Evolutionary conservation across 2,888 invertebrate genomes (phyloP).

Genomic region (Exephanes ischioxanthus): DNA sequence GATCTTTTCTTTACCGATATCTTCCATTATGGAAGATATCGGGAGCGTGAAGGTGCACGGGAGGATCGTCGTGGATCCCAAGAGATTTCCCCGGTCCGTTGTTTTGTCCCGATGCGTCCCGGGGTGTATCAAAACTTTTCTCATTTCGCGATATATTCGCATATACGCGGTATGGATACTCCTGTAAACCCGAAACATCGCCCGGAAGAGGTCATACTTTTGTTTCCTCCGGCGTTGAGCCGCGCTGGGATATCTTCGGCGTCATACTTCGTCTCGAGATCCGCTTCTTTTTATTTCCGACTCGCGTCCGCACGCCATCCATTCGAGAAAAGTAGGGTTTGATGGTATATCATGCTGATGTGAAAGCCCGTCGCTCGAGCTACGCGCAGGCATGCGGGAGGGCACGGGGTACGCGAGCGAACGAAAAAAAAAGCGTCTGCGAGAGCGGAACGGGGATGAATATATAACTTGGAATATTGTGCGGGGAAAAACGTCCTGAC

Average conservation of each 20-base stretch:
- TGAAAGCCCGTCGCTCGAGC: slow-evolving; percentile 56
- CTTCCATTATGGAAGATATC: slow-evolving; percentile 31
- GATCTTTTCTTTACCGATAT: slow-evolving; percentile 19
- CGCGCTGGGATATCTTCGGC: slow-evolving; percentile 14
- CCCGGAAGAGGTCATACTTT: slow-evolving; percentile 19
- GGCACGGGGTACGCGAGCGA: slow-evolving; percentile 9
- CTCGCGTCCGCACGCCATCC: slow-evolving; percentile 56
- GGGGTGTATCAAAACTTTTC: slow-evolving; percentile 57
- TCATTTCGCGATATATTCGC: slow-evolving; percentile 44
- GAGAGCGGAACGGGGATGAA: slow-evolving; percentile 25
- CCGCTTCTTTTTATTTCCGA: slow-evolving; percentile 48
- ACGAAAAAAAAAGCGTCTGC: slow-evolving; percentile 30
- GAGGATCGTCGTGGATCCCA: slow-evolving; percentile 46
- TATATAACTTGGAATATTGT: slow-evolving; percentile 44
- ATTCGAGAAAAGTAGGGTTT: slow-evolving; percentile 68
- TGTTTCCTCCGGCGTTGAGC: slow-evolving; percentile 7
- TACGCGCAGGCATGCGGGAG: neutral
- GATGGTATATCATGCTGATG: slow-evolving; percentile 65
- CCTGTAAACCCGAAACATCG: slow-evolving; percentile 31
- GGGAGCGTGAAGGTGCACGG: neutral
- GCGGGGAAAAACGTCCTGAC: slow-evolving; percentile 40
- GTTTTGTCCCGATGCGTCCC: slow-evolving; percentile 29
- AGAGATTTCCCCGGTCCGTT: slow-evolving; percentile 34
- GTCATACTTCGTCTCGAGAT: slow-evolving; percentile 51
- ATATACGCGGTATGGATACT: neutral